Percentiles rank a stretch among this genome's conserved stretches.
phyloP scores from a whole-genome alignment of 2,797 vertebrate species.

The Melanogrammus aeglefinus region DNA sequence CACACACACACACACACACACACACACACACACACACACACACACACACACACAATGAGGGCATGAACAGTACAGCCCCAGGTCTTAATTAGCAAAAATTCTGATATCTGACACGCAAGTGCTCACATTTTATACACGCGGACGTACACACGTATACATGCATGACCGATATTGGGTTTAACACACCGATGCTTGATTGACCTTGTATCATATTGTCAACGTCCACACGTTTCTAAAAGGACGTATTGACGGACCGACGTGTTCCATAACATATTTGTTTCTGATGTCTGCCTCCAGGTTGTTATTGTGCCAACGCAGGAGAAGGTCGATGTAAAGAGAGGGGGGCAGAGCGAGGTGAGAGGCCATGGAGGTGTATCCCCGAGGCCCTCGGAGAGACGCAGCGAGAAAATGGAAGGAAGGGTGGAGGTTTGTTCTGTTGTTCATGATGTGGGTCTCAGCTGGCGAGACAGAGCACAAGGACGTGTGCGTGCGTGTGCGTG shows the following conservation, averaged over 20 bases:
- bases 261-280: no score
- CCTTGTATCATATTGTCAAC: neutral
- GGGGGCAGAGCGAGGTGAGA: neutral
- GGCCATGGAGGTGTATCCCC: neutral
- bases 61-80: neutral
- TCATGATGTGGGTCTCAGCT: constrained; percentile 57
- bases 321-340: neutral
- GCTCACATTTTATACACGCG: neutral
- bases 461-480: constrained; percentile 29
- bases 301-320: neutral
- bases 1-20: neutral
- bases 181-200: neutral
- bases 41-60: neutral
- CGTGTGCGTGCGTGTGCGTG: neutral
- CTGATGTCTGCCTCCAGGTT: neutral
- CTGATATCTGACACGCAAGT: neutral
- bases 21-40: no score
- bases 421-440: constrained; percentile 21
- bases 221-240: no score
- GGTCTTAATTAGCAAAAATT: neutral
- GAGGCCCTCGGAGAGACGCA: neutral
- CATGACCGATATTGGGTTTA: neutral
- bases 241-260: no score
- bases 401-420: neutral
- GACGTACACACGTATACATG: neutral